Percentiles rank a stretch among this genome's conserved stretches.
Conservation (phyloP, 2,797 vertebrate species). For the Cuculus canorus region DNA sequence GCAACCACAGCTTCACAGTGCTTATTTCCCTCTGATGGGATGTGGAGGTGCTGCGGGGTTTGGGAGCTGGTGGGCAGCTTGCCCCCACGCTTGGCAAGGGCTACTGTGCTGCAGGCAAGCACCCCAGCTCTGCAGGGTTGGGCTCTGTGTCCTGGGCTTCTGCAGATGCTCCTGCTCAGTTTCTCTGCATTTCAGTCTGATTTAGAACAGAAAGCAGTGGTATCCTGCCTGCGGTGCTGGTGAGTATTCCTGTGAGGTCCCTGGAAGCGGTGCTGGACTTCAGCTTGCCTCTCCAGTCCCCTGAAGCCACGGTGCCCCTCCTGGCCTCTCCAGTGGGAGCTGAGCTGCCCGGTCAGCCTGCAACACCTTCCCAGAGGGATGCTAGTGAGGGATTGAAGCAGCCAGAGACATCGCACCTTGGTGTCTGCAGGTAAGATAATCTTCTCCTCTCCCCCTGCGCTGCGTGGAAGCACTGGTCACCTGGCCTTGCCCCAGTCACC, state of each 20-base stretch:
- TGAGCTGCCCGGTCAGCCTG: not conserved
- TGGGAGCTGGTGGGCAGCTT: not conserved
- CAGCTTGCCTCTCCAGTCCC: not conserved
- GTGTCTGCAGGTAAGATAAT: not conserved
- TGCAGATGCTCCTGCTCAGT: not conserved
- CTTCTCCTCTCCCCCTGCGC: accelerated
- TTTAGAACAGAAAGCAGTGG: not conserved
- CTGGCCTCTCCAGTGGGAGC: not conserved
- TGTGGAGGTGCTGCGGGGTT: accelerated
- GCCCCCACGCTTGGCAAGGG: accelerated
- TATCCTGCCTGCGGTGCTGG: accelerated
- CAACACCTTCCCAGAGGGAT: not conserved
- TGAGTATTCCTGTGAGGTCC: not conserved
- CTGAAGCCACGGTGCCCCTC: accelerated
- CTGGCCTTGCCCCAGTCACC: not conserved
- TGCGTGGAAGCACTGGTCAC: not conserved
- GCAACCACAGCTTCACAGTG: not conserved
- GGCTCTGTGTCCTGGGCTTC: not conserved
- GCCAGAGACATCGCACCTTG: not conserved
- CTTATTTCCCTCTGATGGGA: not conserved
- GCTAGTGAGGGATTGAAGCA: not conserved
- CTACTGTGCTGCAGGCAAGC: not conserved
- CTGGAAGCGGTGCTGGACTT: not conserved
- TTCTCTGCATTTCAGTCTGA: not conserved
- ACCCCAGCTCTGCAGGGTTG: not conserved